Percentiles rank a stretch among this genome's conserved stretches.
Evolutionary conservation across 2,113 vertebrate genomes (phyloP).

Genomic region (Shinisaurus crocodilurus): DNA sequence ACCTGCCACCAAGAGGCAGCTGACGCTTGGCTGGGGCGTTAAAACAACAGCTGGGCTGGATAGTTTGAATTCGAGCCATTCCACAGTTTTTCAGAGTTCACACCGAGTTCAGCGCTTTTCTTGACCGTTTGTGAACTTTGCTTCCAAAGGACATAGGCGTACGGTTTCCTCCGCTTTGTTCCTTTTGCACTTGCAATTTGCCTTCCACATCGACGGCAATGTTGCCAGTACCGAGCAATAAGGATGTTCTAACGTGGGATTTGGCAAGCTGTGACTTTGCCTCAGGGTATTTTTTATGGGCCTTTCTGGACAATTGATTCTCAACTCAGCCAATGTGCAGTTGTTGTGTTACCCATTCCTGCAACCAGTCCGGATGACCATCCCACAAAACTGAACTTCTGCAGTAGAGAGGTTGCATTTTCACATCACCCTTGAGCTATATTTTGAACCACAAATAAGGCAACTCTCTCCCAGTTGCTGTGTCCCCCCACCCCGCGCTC

Average conservation of each 20-base stretch:
- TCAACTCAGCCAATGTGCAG: neutral
- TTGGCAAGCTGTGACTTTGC: neutral
- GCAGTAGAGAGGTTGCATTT: neutral
- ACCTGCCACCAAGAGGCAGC: neutral
- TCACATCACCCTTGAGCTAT: neutral
- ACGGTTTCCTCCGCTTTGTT: neutral
- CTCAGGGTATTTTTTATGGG: neutral
- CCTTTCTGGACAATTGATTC: neutral
- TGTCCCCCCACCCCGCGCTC: neutral
- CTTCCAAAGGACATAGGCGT: neutral
- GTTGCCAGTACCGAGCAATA: neutral
- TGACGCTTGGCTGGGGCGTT: neutral
- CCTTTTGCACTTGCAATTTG: neutral
- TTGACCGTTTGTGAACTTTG: conserved; percentile 20
- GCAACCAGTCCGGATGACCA: no score
- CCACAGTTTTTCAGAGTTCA: conserved; percentile 37
- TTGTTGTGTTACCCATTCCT: neutral
- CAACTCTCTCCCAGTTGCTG: neutral
- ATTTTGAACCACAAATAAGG: neutral
- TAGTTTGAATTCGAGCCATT: conserved; percentile 32
- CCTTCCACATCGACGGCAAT: neutral
- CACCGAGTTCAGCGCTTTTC: conserved; percentile 11
- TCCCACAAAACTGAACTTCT: neutral
- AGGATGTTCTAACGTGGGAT: neutral
- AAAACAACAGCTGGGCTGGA: conserved; percentile 16